These are phyloP conservation scores for Eupithecia dodoneata DNA, from an alignment of 2,888 invertebrate species.

Conservation along the genomic window DNA sequence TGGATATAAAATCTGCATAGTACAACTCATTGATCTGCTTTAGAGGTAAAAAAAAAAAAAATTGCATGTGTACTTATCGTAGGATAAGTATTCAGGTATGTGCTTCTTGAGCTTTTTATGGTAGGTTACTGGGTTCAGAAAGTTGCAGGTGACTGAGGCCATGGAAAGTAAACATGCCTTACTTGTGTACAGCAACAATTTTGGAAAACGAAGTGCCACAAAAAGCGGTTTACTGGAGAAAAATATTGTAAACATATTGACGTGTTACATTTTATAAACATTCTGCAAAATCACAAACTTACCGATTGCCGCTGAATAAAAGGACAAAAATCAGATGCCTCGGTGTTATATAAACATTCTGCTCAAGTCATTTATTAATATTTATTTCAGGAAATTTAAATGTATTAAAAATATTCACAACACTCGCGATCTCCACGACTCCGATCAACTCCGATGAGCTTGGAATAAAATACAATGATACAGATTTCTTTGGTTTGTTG, in stretches of 20 bases:
- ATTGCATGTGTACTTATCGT: not conserved
- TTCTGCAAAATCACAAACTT: conserved; percentile 5
- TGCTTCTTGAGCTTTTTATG: not conserved
- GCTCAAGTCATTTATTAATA: not conserved
- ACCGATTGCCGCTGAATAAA: conserved; percentile 1
- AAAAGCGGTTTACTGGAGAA: not conserved
- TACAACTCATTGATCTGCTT: too few relatives aligned
- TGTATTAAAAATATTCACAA: not conserved
- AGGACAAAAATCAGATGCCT: conserved; percentile 2
- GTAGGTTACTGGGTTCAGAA: not conserved
- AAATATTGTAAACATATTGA: conserved; percentile 12
- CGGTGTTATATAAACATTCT: conserved; percentile 1
- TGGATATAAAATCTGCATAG: too few relatives aligned
- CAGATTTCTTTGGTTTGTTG: too few relatives aligned
- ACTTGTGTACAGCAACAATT: not conserved
- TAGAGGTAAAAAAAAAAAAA: not conserved
- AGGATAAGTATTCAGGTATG: not conserved
- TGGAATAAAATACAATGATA: too few relatives aligned
- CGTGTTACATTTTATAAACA: conserved; percentile 11
- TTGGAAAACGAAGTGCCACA: not conserved
- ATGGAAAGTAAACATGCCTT: not conserved
- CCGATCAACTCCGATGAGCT: too few relatives aligned
- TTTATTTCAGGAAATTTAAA: conserved; percentile 22
- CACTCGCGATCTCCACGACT: too few relatives aligned
- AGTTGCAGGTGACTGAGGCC: not conserved